Evolutionary conservation across 1,140 invertebrate species (phyloP).

Genomic region (Bilobella aurantiaca): DNA sequence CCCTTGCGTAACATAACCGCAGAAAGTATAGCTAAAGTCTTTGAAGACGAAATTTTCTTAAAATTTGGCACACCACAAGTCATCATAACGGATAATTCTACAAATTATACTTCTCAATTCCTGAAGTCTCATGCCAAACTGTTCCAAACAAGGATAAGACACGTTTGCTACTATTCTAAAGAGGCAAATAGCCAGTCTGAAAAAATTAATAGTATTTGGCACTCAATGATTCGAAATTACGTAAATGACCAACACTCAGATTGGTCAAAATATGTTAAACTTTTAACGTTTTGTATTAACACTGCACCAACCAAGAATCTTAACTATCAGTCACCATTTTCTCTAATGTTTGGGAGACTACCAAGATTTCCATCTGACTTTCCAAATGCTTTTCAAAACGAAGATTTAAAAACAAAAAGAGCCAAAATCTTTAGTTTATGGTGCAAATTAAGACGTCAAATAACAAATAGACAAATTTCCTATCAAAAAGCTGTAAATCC

Average conservation of each 20-base stretch:
- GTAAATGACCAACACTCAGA: background rate
- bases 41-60: background rate
- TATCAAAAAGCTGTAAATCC: background rate
- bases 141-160: background rate
- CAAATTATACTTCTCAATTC: background rate
- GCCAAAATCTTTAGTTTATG: background rate
- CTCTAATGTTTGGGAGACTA: background rate
- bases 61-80: background rate
- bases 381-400: no score
- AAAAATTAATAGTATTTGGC: background rate
- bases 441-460: background rate
- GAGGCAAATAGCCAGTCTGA: background rate
- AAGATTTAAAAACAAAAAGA: background rate
- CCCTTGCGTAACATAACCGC: background rate
- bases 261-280: background rate
- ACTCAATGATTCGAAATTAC: background rate
- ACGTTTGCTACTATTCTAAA: background rate
- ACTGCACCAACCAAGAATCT: no score
- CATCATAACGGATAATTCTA: background rate
- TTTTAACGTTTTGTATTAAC: no score
- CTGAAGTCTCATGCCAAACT: background rate
- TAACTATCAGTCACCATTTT: background rate
- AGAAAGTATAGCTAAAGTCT: background rate
- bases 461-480: background rate
- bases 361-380: background rate